Evolutionary conservation across 2,888 invertebrate species (phyloP).

Genomic region (Plebejus melissa): DNA sequence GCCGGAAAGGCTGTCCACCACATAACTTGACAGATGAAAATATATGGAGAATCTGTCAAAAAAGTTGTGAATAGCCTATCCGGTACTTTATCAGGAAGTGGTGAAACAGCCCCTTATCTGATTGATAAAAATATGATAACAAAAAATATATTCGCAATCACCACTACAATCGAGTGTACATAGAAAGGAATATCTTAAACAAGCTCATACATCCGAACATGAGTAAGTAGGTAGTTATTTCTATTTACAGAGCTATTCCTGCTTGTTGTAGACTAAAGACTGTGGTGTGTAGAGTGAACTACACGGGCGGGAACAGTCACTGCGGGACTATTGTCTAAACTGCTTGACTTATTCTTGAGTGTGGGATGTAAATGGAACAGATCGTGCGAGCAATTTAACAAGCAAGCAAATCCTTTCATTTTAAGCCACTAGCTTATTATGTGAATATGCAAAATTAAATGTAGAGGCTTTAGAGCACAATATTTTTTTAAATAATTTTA

Average conservation of each 20-base stretch:
- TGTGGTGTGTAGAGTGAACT: neutral
- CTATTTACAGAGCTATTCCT: conserved; percentile 24
- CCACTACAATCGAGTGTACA: neutral
- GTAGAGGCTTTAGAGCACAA: no score
- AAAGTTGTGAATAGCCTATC: no score
- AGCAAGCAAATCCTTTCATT: neutral
- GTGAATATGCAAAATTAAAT: no score
- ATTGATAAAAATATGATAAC: no score
- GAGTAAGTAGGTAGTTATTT: conserved; percentile 22
- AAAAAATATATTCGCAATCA: no score
- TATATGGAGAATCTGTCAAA: no score
- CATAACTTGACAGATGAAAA: no score
- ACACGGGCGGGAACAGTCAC: neutral
- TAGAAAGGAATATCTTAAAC: conserved; percentile 23
- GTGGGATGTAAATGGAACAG: neutral
- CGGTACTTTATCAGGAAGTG: no score
- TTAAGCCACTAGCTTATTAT: neutral
- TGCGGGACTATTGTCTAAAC: neutral
- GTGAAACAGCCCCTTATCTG: no score
- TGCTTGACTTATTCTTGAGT: neutral
- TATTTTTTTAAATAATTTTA: no score
- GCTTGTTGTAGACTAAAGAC: neutral
- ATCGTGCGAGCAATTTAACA: neutral
- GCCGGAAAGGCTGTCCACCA: no score
- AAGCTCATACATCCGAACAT: conserved; percentile 3